Percentiles rank a stretch among this genome's conserved stretches.
Evolutionary conservation across 2,113 vertebrate genomes (phyloP).

Genomic region (Tenebrosternarchus preto): DNA sequence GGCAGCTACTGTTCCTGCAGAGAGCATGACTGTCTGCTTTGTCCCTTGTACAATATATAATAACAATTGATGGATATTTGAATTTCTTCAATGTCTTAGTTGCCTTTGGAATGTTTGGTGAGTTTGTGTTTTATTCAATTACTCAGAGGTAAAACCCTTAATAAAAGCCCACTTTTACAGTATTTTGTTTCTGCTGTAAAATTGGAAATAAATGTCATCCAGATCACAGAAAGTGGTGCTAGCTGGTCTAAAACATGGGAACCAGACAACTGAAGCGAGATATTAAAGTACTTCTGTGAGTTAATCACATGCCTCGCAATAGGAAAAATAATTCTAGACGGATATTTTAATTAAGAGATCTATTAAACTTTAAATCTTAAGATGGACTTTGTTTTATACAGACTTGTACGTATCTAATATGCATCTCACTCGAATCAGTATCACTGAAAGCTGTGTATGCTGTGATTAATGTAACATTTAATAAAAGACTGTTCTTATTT

Average conservation of each 20-base stretch:
- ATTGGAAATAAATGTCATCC: conserved; percentile 28
- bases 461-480: not conserved
- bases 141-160: not conserved
- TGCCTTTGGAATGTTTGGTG: conserved; percentile 31
- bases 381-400: not conserved
- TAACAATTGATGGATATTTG: not conserved
- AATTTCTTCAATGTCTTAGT: not conserved
- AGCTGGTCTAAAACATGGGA: conserved; percentile 72
- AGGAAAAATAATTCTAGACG: not conserved
- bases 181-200: conserved; percentile 19
- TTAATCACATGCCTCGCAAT: conserved; percentile 29
- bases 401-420: no score
- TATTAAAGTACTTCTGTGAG: conserved; percentile 82
- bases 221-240: not conserved
- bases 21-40: conserved; percentile 20
- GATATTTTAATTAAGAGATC: no score
- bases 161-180: not conserved
- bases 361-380: not conserved
- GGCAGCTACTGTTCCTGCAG: conserved; percentile 37
- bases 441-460: not conserved
- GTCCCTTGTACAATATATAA: conserved; percentile 16
- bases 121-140: conserved; percentile 22
- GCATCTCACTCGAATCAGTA: not conserved
- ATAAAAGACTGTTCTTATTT: conserved; percentile 59
- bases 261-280: conserved; percentile 78